Evolutionary conservation across 1,140 invertebrate genomes (phyloP), one percentile per base, ranked within the genome.

Genomic region (Pseudomyrmex concolor): DNA sequence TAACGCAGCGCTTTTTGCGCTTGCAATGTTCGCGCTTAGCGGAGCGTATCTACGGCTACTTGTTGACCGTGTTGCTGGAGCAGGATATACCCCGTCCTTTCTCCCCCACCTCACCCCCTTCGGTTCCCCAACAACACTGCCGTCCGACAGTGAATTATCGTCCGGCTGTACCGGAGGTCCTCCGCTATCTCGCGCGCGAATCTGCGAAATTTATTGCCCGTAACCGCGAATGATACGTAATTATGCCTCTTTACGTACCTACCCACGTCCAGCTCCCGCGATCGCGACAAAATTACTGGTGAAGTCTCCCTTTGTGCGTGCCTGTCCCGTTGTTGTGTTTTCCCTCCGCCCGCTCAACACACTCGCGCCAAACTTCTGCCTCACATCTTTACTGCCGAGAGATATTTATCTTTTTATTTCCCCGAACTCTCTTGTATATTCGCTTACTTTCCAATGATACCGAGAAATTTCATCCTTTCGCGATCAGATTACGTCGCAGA

Each of bases 191-290:
- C 83, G 76, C 77, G 84, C 62, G 83, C 22, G 82, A 90, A 93
- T 93, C 92, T 91, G 63, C 54, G 78, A 90, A 92, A 92, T 92
- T 92, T 92, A 93, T 92, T 87, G 89, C 91, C 82, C 71, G 57
- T 77, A 90, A 87, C 89, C 88, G 90, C 89, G 90, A 92, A 92
- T 92, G 87, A 90, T 91, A 90, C 85, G 91, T 92, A 93, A 93
- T 93, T 92, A 92, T 90, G 89, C 88, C 86, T 90, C 87, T 88
- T 93, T 91, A 88, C 88, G 70, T 17, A 54, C 34, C 34, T 78
- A 78, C 50, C 63, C 34, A 55, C 60, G 51, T 73, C 66, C 51
- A 43, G 19, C 50, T 57, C 10, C n/a, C 9, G 54, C 55, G 54
- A 84, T 84, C 84, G 82, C 10, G 62, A 62, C 51, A 57, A 66